phyloP scores from a whole-genome alignment of 2,797 vertebrate genomes.

The Rhinichthys osculus region DNA sequence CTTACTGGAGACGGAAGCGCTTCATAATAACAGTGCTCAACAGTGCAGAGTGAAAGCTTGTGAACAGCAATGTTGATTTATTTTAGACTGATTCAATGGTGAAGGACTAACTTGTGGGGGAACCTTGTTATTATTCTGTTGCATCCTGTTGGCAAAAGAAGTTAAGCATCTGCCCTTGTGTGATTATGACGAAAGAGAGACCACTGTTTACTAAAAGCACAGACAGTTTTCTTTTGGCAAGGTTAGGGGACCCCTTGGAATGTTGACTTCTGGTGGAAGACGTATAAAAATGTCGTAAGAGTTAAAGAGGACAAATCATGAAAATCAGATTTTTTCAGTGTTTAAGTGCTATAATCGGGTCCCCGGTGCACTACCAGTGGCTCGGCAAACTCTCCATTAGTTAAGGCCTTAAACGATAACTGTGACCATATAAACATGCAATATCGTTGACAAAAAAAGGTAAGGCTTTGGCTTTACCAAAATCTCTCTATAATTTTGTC shows the following conservation, averaged over 20 bases:
- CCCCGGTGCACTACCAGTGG: no score
- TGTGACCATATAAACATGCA: no score
- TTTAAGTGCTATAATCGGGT: no score
- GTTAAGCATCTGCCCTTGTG: slow-evolving; percentile 64
- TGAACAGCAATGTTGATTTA: slow-evolving; percentile 48
- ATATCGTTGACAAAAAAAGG: no score
- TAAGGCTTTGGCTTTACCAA: no score
- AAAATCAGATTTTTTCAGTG: no score
- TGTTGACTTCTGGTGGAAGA: neutral
- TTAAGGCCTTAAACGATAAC: no score
- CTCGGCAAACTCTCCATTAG: no score
- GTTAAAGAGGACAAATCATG: no score
- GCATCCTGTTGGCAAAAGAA: slow-evolving; percentile 72
- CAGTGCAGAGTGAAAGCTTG: slow-evolving; percentile 62
- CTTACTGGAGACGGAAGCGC: slow-evolving; percentile 66
- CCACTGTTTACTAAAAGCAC: slow-evolving; percentile 60
- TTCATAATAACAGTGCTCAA: slow-evolving; percentile 61
- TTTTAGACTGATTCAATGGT: slow-evolving; percentile 24
- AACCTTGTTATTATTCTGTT: slow-evolving; percentile 65
- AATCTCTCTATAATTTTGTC: no score
- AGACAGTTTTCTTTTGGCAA: slow-evolving; percentile 66
- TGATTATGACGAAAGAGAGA: slow-evolving; percentile 46
- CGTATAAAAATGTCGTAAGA: neutral
- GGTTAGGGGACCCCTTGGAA: slow-evolving; percentile 16
- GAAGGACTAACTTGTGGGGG: slow-evolving; percentile 30